These are phyloP conservation scores for Caenorhabditis inopinata DNA, from an alignment of 1,140 invertebrate genomes.

Conservation along the genomic window DNA sequence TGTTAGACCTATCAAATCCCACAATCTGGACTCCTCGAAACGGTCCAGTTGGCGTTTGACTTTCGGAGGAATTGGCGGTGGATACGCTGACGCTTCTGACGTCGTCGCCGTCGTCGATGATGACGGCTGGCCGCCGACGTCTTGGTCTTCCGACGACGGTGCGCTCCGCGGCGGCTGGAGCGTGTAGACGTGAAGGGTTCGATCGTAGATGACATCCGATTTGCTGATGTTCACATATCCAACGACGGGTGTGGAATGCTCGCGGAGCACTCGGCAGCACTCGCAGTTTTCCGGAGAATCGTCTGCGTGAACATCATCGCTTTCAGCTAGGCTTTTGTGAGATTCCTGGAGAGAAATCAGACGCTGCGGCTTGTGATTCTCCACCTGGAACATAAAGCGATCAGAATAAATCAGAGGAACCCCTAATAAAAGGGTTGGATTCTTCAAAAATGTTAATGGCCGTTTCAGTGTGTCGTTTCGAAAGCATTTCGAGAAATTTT, in stretches of 20 bases:
- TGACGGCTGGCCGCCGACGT: too few species aligned
- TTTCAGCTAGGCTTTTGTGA: not conserved
- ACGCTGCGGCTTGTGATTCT: not conserved
- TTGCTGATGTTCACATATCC: not conserved
- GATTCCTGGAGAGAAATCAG: not conserved
- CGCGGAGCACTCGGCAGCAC: not conserved
- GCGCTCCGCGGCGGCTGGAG: not conserved
- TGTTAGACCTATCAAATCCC: conserved; percentile 2
- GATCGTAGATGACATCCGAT: not conserved
- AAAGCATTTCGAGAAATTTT: too few species aligned
- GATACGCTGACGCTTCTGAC: not conserved
- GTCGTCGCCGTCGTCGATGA: not conserved
- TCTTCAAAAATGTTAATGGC: too few species aligned
- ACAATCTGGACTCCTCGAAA: not conserved
- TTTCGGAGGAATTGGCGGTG: not conserved
- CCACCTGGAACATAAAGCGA: too few species aligned
- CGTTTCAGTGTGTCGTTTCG: too few species aligned
- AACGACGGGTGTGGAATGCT: not conserved
- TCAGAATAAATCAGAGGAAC: too few species aligned
- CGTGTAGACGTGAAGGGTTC: not conserved
- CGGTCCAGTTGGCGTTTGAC: not conserved
- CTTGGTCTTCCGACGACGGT: too few species aligned
- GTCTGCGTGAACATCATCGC: not conserved
- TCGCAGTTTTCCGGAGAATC: not conserved
- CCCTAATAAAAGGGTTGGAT: too few species aligned